Evolutionary conservation across 2,888 invertebrate species (phyloP).

Genomic region (Cosmia trapezina): DNA sequence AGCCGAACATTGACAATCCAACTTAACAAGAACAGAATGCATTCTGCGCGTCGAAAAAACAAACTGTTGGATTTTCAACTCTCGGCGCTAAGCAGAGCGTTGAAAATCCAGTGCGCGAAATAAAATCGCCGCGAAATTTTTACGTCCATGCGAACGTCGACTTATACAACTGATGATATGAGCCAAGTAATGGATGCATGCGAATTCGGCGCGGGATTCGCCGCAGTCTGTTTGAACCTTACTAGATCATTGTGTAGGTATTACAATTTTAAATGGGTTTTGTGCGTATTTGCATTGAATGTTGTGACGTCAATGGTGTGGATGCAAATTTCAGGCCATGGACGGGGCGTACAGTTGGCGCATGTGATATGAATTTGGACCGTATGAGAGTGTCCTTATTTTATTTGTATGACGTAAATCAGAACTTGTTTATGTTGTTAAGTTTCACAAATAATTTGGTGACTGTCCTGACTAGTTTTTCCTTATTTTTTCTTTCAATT

Average conservation of each 20-base stretch:
- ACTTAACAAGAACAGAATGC: too few species aligned
- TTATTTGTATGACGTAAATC: conserved; percentile 9
- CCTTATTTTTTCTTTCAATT: not conserved
- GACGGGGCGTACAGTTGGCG: conserved; percentile 17
- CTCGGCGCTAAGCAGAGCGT: too few species aligned
- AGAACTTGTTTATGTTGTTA: not conserved
- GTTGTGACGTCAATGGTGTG: conserved; percentile 72
- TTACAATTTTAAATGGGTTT: conserved; percentile 69
- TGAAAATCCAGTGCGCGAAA: too few species aligned
- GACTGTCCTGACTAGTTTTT: not conserved
- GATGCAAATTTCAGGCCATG: conserved; percentile 62
- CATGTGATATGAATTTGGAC: conserved; percentile 40
- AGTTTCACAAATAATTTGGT: not conserved
- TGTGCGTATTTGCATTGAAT: conserved; percentile 83
- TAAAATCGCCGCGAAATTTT: too few species aligned
- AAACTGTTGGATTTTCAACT: too few species aligned
- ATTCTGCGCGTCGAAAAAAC: too few species aligned
- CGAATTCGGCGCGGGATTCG: not conserved
- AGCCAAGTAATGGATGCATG: not conserved
- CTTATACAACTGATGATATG: not conserved
- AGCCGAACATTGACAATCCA: too few species aligned
- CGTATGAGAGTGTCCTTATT: conserved; percentile 8
- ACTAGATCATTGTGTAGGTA: conserved; percentile 58
- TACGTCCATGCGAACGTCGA: too few species aligned
- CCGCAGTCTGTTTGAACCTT: not conserved